These are phyloP conservation scores for Sebastes jordani DNA, from an alignment of 2,797 vertebrate species.

Conservation along the genomic window DNA sequence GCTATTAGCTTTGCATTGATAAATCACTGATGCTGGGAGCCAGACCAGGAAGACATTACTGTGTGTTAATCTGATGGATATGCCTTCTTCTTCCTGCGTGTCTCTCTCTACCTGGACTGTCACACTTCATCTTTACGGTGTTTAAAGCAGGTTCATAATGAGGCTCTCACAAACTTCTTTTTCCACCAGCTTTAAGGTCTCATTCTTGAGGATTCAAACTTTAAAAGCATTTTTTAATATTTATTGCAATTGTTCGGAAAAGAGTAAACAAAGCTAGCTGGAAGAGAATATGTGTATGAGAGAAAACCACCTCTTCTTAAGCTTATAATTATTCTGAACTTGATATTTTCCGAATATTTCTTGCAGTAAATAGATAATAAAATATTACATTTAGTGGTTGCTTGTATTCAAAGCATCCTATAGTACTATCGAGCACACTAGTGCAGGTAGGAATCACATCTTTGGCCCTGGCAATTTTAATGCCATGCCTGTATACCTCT, in stretches of 20 bases:
- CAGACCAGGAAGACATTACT: slow-evolving; percentile 76
- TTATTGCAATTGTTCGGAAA: not conserved
- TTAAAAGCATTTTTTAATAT: not conserved
- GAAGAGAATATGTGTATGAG: not conserved
- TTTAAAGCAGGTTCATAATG: slow-evolving; percentile 55
- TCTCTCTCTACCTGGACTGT: slow-evolving; percentile 52
- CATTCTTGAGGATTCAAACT: not conserved
- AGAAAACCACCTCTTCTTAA: not conserved
- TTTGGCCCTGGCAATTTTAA: slow-evolving; percentile 10
- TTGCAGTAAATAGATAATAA: not conserved
- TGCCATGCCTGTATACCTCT: not conserved
- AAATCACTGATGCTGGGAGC: slow-evolving; percentile 89
- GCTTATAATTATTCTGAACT: not conserved
- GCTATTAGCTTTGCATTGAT: slow-evolving; percentile 99
- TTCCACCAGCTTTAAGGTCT: not conserved
- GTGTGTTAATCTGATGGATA: slow-evolving; percentile 99
- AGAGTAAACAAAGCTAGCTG: not conserved
- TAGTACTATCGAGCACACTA: not conserved
- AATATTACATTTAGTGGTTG: not conserved
- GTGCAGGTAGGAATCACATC: slow-evolving; percentile 10
- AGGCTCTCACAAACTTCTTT: slow-evolving; percentile 22
- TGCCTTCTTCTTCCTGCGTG: slow-evolving; percentile 80
- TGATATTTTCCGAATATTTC: not conserved
- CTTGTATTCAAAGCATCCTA: not conserved
- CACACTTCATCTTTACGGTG: slow-evolving; percentile 40